phyloP scores from a whole-genome alignment of 2,113 vertebrate species.

The Parotia lawesii region DNA sequence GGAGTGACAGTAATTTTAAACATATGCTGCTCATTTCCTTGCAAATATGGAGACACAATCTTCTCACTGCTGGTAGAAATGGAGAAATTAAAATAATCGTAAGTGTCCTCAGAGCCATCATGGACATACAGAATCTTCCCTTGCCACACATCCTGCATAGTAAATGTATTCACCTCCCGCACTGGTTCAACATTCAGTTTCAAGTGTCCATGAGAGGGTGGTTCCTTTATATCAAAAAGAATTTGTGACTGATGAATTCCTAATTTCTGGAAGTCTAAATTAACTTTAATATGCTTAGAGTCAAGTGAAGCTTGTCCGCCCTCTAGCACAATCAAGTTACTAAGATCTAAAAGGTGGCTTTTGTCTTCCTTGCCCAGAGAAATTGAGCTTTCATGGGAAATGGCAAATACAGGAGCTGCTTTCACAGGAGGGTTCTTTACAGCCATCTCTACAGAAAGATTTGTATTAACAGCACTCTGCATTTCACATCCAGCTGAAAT shows the following conservation, averaged over 20 bases:
- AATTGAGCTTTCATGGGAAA: slow-evolving; percentile 31
- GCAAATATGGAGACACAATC: slow-evolving; percentile 72
- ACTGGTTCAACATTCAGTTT: slow-evolving; percentile 73
- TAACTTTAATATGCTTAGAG: slow-evolving; percentile 82
- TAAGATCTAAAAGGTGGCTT: slow-evolving; percentile 74
- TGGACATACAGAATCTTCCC: slow-evolving; percentile 84
- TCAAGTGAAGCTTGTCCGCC: slow-evolving; percentile 78
- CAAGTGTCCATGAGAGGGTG: slow-evolving; percentile 78
- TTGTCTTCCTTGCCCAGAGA: slow-evolving; percentile 65
- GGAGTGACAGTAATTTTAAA: slow-evolving; percentile 81
- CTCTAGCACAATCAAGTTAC: slow-evolving; percentile 81
- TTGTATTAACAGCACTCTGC: slow-evolving; percentile 45
- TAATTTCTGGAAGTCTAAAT: slow-evolving; percentile 80
- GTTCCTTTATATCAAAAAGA: slow-evolving; percentile 77
- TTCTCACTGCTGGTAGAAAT: slow-evolving; percentile 78
- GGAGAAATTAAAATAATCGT: slow-evolving; percentile 83
- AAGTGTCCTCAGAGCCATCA: slow-evolving; percentile 82
- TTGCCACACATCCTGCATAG: slow-evolving; percentile 83
- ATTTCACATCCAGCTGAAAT: slow-evolving; percentile 85
- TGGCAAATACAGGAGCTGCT: slow-evolving; percentile 34
- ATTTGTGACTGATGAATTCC: slow-evolving; percentile 84
- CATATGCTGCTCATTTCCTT: slow-evolving; percentile 67
- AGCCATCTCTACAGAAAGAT: slow-evolving; percentile 9
- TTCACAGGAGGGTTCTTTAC: background rate
- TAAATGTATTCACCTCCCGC: slow-evolving; percentile 76